Evolutionary conservation across 2,113 vertebrate genomes (phyloP).

Genomic region (cat (Felis catus)): DNA sequence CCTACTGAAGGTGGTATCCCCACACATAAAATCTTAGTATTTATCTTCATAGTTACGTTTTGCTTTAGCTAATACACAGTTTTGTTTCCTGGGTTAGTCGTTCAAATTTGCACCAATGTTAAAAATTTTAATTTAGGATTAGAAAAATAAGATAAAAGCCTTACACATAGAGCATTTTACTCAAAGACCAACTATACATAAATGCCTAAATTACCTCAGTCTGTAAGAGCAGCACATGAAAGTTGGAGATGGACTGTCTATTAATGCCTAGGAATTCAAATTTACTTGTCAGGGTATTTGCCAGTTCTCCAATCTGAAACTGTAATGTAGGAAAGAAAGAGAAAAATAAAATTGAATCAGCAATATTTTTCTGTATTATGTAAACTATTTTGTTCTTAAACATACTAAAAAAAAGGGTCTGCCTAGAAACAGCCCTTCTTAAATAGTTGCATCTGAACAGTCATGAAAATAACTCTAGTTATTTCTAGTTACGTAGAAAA

Average conservation of each 20-base stretch:
- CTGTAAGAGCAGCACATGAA: conserved; percentile 97
- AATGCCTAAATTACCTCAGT: conserved; percentile 91
- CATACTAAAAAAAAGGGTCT: neutral
- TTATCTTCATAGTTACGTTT: neutral
- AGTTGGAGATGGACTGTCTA: conserved; percentile 98
- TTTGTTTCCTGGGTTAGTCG: neutral
- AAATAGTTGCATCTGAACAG: neutral
- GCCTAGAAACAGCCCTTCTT: neutral
- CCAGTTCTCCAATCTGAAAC: conserved; percentile 99
- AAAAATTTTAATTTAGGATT: conserved; percentile 16
- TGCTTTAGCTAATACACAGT: neutral
- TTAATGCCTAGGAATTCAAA: conserved; percentile 98
- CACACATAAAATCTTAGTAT: neutral
- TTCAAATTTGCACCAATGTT: neutral
- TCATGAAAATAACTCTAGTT: neutral
- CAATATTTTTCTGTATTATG: neutral
- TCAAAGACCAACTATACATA: neutral
- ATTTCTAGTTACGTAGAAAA: neutral
- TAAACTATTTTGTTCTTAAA: neutral
- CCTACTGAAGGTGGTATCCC: neutral
- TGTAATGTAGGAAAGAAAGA: conserved; percentile 68
- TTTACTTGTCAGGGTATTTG: conserved; percentile 98
- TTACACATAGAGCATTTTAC: neutral
- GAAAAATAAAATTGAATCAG: neutral
- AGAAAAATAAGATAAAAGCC: neutral